Evolutionary conservation across 2,888 invertebrate genomes (phyloP), one percentile per base, ranked within the genome.

Genomic region (Pyrrhosoma nymphula): DNA sequence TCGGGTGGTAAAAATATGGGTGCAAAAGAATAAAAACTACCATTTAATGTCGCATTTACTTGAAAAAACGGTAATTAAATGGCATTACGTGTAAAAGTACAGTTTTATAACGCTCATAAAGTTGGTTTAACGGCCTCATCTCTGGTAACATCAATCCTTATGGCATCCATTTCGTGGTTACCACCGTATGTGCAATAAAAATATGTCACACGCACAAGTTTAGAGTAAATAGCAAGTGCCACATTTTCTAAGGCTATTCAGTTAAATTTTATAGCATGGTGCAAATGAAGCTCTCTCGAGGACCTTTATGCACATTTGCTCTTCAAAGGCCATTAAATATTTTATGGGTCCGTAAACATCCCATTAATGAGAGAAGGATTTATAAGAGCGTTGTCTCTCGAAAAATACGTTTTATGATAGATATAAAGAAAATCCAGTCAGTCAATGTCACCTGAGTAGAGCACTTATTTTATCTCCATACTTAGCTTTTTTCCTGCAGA

Each of bases 291-390:
- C 82, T 35, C 82, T 82, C 82, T 35, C 82, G 26, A 35, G 30
- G 82, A 82, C 82, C 82, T 82, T 82, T 82, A 82, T 30, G 82
- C 35, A 35, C 82, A 35, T 82, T 82, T 35, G 35, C 82, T 82
- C 82, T 82, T 35, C 82, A 82, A 82, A 82, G 82, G 82, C 35
- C 35, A 35, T 82, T 82, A 82, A 82, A 82, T 82, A 82, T 26
- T 82, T 82, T 82, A 82, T 82, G 82, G 82, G 16, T 82, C 18
- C 82, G 82, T 82, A 82, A 82, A 82, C 82, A 82, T 82, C 82
- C 82, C 82, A 82, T 82, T 82, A 82, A 82, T 82, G 82, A 82
- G 82, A 35, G 26, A 82, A 26, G 35, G 82, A 82, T 82, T 82
- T 82, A 82, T 82, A 82, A 82, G 35, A 35, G 82, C 82, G 23